Base-by-base conservation (phyloP, 2,113 vertebrate species). In the Melanotaenia duboulayi region DNA sequence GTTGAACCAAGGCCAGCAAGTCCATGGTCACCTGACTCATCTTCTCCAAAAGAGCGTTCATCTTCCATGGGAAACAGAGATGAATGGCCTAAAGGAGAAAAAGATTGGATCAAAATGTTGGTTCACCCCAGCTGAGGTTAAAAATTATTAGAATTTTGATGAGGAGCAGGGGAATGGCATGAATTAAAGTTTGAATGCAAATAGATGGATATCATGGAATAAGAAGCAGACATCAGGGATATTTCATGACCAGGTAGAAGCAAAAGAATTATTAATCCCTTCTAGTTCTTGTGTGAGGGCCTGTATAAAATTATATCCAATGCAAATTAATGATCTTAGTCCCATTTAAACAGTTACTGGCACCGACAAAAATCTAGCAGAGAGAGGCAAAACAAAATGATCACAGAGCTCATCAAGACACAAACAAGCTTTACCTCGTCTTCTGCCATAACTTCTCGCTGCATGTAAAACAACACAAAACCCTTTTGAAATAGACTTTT, bases 391-490 rank as follows among this genome's bases (percentile, higher is more conserved):
- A 73, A 76, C 32, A 79, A 52, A 71, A 28, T 46, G 37, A 74
- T 72, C 6, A 66, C 40, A 76, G 66, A 50, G 13, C n/a, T 42
- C 65, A 56, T 35, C 14, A 71, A 64, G 28, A 81, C 65, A 83
- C 59, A 76, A 65, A 78, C 55, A 78, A 70, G 74, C 42, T 81
- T 99, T 99, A 99, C 98, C 98, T 99, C 97, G 95, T 95, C 97
- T 96, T 94, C 98, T 96, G 94, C 97, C 97, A 96, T 97, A 98
- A 95, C 96, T 99, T 96, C 98, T 98, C 86, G 98, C 98, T 99
- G 98, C 97, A 95, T 98, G 95, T 96, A 93, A 99, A 96, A 96
- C 94, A 94, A 89, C 81, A 94, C 51, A 94, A 74, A 86, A 87
- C 49, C 89, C 55, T 74, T 75, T 89, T 91, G 48, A 92, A 76